phyloP scores from a whole-genome alignment of 2,797 vertebrate genomes.

The Diplodus sargus region DNA sequence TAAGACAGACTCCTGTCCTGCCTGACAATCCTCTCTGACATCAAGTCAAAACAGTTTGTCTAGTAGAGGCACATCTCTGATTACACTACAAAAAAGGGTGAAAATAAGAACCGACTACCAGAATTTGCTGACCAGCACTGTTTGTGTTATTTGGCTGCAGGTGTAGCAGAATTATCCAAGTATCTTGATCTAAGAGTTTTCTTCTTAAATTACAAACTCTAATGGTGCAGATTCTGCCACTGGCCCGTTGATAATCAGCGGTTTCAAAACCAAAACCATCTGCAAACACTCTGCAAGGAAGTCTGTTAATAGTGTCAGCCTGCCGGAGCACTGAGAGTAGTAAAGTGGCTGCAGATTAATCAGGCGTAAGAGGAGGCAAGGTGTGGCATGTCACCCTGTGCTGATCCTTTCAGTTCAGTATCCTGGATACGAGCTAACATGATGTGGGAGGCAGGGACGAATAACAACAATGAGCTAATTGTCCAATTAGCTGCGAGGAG shows the following conservation, averaged over 20 bases:
- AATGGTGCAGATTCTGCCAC: not conserved
- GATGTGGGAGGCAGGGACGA: constrained; percentile 35
- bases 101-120: not conserved
- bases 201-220: not conserved
- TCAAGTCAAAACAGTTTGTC: constrained; percentile 18
- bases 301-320: constrained; percentile 2
- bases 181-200: not conserved
- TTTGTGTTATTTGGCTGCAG: constrained; percentile 1
- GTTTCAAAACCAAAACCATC: constrained; percentile 30
- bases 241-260: constrained; percentile 3
- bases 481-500: constrained; percentile 57
- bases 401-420: constrained; percentile 57
- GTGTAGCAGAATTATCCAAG: not conserved
- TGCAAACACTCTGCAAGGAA: constrained; percentile 26
- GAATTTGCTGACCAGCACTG: not conserved
- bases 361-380: constrained; percentile 27
- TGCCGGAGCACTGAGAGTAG: constrained; percentile 15
- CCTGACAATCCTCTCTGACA: constrained; percentile 12
- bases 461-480: constrained; percentile 57
- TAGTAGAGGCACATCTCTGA: not conserved
- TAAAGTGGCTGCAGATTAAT: constrained; percentile 34
- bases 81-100: not conserved
- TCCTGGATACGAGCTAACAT: constrained; percentile 66
- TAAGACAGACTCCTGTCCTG: constrained; percentile 18
- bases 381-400: constrained; percentile 32